Conservation (phyloP, 2,888 invertebrate species). For the Pachydiplax longipennis region DNA sequence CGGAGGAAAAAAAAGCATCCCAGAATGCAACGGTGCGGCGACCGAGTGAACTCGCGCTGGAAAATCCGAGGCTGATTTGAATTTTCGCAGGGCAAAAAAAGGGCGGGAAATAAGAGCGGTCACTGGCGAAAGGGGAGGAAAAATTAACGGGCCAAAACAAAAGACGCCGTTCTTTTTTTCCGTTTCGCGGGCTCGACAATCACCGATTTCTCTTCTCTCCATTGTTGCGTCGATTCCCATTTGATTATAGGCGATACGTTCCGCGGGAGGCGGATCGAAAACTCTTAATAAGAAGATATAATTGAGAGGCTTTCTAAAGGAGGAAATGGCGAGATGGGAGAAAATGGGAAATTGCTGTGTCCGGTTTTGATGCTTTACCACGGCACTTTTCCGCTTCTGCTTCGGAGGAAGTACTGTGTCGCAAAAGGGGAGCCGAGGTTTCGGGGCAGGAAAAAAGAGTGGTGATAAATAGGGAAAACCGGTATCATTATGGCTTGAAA, state of each 20-base stretch:
- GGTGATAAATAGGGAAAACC: too few species aligned
- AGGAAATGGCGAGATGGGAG: neutral
- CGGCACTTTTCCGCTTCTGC: too few species aligned
- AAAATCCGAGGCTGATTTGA: neutral
- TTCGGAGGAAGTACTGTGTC: too few species aligned
- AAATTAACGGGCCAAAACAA: slow-evolving; percentile 8
- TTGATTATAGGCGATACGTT: neutral
- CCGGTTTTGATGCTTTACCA: too few species aligned
- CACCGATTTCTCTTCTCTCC: slow-evolving; percentile 23
- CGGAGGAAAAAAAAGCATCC: neutral
- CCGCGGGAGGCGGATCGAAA: neutral
- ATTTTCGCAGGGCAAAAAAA: neutral
- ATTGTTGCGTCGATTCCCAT: slow-evolving; percentile 18
- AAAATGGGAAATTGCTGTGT: neutral
- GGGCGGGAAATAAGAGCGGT: slow-evolving; percentile 25
- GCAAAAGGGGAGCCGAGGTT: too few species aligned
- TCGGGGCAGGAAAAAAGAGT: too few species aligned
- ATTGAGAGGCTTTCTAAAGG: neutral
- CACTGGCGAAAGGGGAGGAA: slow-evolving; percentile 4
- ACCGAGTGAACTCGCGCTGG: neutral
- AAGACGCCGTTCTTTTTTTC: neutral
- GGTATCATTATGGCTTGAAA: too few species aligned
- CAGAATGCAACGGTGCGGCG: neutral
- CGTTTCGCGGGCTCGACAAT: neutral
- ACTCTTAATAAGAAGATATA: neutral